Base-by-base conservation (phyloP, 1,140 invertebrate genomes). In the Drosophila funebris region DNA sequence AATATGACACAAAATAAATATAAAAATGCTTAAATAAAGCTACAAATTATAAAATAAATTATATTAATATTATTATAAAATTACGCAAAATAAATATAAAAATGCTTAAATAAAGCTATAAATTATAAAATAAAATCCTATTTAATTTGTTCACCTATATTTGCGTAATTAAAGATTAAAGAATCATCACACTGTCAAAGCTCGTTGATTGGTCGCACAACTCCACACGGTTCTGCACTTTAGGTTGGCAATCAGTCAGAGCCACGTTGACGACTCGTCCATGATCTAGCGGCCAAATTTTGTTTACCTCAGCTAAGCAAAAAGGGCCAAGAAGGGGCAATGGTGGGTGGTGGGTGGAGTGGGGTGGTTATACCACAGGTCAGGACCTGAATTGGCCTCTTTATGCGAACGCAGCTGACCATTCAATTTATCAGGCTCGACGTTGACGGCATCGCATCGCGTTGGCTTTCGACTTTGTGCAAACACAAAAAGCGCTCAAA, bases 381-480 rank as follows among this genome's bases (percentile, higher is more conserved):
- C 13, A 14, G 24, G n/a, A 29, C 20, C 63, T 46, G 56, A 61
- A 44, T 52, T 57, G 39, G 68, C 41, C 78, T 71, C 62, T 87
- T 87, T 88, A 78, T 87, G 76, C 64, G 67, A 79, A 79, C 83
- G 72, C 79, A 82, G 56, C 72, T 88, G 79, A 77, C 83, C 83
- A 82, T 88, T 88, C 76, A 79, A 88, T 88, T 88, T 87, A 88
- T 89, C 83, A 88, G 79, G 79, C 83, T 87, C 29, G 29, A 52
- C 75, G 75, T 64, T 75, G 68, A 44, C 36, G 46, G 63, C 36
- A 61, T 31, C 36, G 41, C 53, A 24, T 60, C 56, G 64, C 61
- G 61, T 79, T 84, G 78, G 67, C 39, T 66, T 64, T 77, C 63
- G 75, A 60, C 82, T 82, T 72, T 88, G 72, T 52, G 78, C 83